Conservation (phyloP, 2,888 invertebrate species). For the Rhogogaster chlorosoma region DNA sequence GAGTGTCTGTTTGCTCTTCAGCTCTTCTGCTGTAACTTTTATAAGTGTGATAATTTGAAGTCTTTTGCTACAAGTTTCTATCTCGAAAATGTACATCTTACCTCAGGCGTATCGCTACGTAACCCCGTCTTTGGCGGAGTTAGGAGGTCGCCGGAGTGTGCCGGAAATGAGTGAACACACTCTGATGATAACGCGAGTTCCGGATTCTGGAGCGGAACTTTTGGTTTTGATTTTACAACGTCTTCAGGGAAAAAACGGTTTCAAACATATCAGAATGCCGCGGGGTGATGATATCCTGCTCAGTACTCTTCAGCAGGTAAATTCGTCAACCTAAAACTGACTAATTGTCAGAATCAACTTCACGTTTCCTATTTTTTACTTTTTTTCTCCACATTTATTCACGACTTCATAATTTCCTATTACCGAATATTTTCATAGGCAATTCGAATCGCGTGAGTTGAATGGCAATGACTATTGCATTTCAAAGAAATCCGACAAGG, state of each 20-base stretch:
- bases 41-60: not conserved
- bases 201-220: conserved; percentile 82
- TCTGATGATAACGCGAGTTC: conserved; percentile 82
- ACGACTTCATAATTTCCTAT: not conserved
- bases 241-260: conserved; percentile 81
- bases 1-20: not conserved
- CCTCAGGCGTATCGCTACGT: conserved; percentile 71
- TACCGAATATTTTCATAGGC: not conserved
- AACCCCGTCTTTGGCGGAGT: conserved; percentile 79
- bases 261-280: conserved; percentile 80
- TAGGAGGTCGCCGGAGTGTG: conserved; percentile 75
- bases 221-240: conserved; percentile 81
- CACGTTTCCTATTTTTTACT: not conserved
- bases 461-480: not conserved
- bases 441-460: not conserved
- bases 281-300: conserved; percentile 71
- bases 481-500: not conserved
- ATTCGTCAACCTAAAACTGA: not conserved
- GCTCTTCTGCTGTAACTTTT: not conserved
- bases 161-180: conserved; percentile 79
- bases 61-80: not conserved
- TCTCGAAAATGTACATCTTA: not conserved
- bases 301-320: conserved; percentile 76
- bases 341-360: not conserved
- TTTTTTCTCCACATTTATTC: not conserved